Conservation (phyloP, 2,888 invertebrate species). For the Euzophera pinguis region DNA sequence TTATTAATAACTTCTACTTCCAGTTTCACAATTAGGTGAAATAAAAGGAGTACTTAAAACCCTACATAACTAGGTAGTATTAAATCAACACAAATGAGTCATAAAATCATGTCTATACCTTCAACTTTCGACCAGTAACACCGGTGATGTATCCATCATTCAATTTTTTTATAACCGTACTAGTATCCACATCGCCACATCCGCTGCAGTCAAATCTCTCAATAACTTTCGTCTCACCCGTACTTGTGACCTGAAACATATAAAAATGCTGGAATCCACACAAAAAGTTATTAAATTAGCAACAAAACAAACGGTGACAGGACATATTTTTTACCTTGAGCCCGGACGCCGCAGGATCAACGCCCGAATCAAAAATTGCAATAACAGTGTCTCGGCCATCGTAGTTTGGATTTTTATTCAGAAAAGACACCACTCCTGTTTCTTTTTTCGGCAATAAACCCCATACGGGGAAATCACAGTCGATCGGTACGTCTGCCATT, state of each 20-base stretch:
- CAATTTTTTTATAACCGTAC: slow-evolving; percentile 72
- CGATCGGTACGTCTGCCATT: slow-evolving; percentile 78
- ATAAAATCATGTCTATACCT: slow-evolving; percentile 78
- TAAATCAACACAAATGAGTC: background rate
- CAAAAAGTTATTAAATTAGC: slow-evolving; percentile 33
- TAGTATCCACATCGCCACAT: slow-evolving; percentile 97
- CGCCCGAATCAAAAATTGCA: slow-evolving; percentile 98
- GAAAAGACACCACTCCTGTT: slow-evolving; percentile 92
- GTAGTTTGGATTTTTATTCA: slow-evolving; percentile 92
- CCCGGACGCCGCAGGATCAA: slow-evolving; percentile 97
- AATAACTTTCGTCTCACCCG: slow-evolving; percentile 95
- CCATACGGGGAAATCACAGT: slow-evolving; percentile 88
- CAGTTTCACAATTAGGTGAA: background rate
- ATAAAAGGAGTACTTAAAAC: background rate
- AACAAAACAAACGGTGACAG: slow-evolving; percentile 68
- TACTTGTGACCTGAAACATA: slow-evolving; percentile 86
- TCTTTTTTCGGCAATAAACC: slow-evolving; percentile 96
- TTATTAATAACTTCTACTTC: too few species aligned
- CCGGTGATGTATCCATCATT: slow-evolving; percentile 89
- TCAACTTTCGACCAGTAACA: slow-evolving; percentile 91
- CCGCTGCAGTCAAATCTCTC: slow-evolving; percentile 98
- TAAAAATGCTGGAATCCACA: slow-evolving; percentile 22
- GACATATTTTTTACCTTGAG: slow-evolving; percentile 86
- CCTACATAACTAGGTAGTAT: too few species aligned
- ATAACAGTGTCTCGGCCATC: slow-evolving; percentile 96